Evolutionary conservation across 1,140 invertebrate species (phyloP).

Genomic region (Bombus consobrinus): DNA sequence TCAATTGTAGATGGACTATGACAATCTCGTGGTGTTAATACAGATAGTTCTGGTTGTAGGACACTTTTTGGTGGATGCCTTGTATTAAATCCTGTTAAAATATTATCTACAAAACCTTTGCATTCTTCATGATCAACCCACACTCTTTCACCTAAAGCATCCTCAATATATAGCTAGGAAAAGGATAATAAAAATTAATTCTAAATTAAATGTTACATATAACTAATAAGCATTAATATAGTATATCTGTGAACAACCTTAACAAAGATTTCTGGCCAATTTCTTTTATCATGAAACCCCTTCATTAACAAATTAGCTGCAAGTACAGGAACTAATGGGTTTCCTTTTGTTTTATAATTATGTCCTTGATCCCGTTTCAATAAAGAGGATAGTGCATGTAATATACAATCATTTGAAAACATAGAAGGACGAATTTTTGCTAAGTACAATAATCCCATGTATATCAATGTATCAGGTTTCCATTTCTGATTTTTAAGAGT

Average conservation of each 20-base stretch:
- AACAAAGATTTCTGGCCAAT: slow-evolving; percentile 91
- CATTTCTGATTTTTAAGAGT: slow-evolving; percentile 86
- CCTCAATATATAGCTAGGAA: slow-evolving; percentile 94
- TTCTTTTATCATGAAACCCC: slow-evolving; percentile 89
- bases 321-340: slow-evolving; percentile 91
- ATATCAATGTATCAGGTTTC: slow-evolving; percentile 92
- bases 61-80: slow-evolving; percentile 87
- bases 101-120: slow-evolving; percentile 96
- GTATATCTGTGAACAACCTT: slow-evolving; percentile 82
- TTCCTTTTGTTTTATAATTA: slow-evolving; percentile 90
- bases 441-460: slow-evolving; percentile 90
- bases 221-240: slow-evolving; percentile 2
- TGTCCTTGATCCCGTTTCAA: slow-evolving; percentile 90
- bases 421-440: slow-evolving; percentile 91
- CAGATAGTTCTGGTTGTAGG: slow-evolving; percentile 84
- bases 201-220: slow-evolving; percentile 11
- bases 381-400: slow-evolving; percentile 91
- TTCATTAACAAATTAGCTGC: slow-evolving; percentile 93
- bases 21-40: slow-evolving; percentile 81
- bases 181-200: slow-evolving; percentile 32
- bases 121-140: slow-evolving; percentile 97
- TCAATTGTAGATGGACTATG: slow-evolving; percentile 83
- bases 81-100: slow-evolving; percentile 94
- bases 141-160: slow-evolving; percentile 94
- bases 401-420: slow-evolving; percentile 91